Conservation (phyloP, 2,113 vertebrate species). For the Malurus elegans region DNA sequence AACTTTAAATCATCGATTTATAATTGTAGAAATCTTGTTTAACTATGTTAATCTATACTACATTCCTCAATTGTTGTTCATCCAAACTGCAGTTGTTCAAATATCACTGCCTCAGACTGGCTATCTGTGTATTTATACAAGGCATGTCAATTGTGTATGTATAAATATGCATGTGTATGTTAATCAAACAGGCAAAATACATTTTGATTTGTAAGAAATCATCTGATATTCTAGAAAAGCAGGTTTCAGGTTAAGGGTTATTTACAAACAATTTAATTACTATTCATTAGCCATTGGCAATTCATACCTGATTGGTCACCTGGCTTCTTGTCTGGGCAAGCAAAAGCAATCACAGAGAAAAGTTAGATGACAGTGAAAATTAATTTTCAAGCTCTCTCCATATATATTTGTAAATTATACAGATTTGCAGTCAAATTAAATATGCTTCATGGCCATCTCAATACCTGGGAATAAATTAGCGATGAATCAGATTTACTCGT, state of each 20-base stretch:
- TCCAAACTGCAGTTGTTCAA: not conserved
- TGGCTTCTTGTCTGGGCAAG: not conserved
- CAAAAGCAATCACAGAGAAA: slow-evolving; percentile 1
- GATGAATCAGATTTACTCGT: not conserved
- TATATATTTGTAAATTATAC: not conserved
- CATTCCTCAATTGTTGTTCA: not conserved
- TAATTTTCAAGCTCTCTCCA: not conserved
- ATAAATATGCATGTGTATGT: not conserved
- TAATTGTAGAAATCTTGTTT: not conserved
- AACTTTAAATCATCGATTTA: not conserved
- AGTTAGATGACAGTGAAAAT: not conserved
- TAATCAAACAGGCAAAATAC: not conserved
- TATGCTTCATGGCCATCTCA: not conserved
- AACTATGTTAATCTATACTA: not conserved
- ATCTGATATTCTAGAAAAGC: not conserved
- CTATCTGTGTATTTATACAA: not conserved
- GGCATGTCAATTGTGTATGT: not conserved
- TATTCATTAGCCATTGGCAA: not conserved
- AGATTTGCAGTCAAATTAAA: not conserved
- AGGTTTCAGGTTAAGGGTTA: not conserved
- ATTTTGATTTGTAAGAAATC: not conserved
- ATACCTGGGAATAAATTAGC: not conserved
- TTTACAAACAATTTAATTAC: not conserved
- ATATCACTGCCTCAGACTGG: not conserved
- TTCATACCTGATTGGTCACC: slow-evolving; percentile 18